Evolutionary conservation across 2,113 vertebrate genomes (phyloP).

Genomic region (Sinocyclocheilus rhinocerous): DNA sequence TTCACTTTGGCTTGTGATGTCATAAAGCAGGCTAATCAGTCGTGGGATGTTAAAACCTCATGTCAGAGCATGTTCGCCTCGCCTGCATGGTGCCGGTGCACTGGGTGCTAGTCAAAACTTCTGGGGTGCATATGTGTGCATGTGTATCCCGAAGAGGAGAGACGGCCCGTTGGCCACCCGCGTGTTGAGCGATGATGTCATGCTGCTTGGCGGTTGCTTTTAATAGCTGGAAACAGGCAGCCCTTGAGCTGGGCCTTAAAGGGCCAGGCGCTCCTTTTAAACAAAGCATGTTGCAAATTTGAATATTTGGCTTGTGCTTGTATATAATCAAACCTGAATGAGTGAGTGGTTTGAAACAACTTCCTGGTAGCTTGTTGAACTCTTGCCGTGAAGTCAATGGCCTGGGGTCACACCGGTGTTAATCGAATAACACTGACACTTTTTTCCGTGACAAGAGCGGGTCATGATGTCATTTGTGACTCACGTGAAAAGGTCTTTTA

Average conservation of each 20-base stretch:
- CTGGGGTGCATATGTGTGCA: constrained; percentile 20
- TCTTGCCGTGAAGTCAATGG: not conserved
- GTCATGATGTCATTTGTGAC: constrained; percentile 42
- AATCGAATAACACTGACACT: not conserved
- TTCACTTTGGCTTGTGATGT: not conserved
- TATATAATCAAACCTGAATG: not conserved
- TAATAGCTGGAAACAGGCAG: constrained; percentile 78
- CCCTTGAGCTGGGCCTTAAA: constrained; percentile 71
- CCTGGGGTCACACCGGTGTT: not conserved
- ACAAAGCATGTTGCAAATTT: not conserved
- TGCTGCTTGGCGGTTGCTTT: constrained; percentile 74
- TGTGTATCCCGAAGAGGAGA: constrained; percentile 26
- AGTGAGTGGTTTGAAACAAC: not conserved
- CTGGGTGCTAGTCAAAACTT: constrained; percentile 40
- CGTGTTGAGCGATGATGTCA: constrained; percentile 75
- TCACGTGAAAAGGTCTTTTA: constrained; percentile 36
- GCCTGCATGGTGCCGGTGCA: not conserved
- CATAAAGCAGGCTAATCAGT: constrained; percentile 1
- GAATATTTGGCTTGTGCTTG: not conserved
- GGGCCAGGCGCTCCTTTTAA: constrained; percentile 61
- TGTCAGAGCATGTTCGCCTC: not conserved
- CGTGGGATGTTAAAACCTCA: constrained; percentile 12
- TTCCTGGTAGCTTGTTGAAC: not conserved
- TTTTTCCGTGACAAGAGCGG: constrained; percentile 38
- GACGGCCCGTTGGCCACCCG: constrained; percentile 55